These are phyloP conservation scores for Xenopus borealis DNA, from an alignment of 2,113 vertebrate species.

Conservation along the genomic window DNA sequence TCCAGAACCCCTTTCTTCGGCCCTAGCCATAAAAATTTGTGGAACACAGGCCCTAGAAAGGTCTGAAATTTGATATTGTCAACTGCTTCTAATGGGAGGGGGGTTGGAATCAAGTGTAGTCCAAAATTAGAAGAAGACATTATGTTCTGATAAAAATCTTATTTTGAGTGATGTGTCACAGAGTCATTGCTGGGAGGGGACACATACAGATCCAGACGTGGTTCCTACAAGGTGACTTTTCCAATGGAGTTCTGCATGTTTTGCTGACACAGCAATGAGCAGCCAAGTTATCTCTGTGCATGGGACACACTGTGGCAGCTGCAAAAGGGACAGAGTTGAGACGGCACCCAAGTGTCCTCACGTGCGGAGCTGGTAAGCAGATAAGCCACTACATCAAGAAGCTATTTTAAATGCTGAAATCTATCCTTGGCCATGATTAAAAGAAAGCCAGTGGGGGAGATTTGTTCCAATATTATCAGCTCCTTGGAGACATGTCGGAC, in stretches of 20 bases:
- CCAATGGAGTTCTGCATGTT: no score
- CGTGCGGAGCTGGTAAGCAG: not conserved
- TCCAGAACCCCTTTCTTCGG: no score
- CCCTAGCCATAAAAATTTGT: no score
- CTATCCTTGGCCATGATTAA: constrained; percentile 15
- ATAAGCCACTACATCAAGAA: not conserved
- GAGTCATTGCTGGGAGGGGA: not conserved
- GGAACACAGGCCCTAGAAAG: no score
- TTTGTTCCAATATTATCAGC: constrained; percentile 19
- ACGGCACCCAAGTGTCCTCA: not conserved
- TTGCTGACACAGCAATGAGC: constrained; percentile 13
- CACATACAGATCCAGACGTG: not conserved
- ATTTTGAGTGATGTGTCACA: not conserved
- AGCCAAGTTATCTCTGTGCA: no score
- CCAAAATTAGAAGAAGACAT: no score
- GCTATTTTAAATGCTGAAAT: constrained; percentile 38
- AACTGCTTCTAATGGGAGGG: no score
- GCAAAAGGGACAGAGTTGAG: constrained; percentile 6
- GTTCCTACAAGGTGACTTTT: constrained; percentile 10
- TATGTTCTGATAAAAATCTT: not conserved
- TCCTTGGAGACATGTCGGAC: not conserved
- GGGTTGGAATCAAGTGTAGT: no score
- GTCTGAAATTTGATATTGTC: no score
- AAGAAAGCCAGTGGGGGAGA: not conserved
- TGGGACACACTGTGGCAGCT: constrained; percentile 19